Evolutionary conservation across 2,888 invertebrate species (phyloP), one percentile per base, ranked within the genome.

Genomic region (Drosophila cognata): DNA sequence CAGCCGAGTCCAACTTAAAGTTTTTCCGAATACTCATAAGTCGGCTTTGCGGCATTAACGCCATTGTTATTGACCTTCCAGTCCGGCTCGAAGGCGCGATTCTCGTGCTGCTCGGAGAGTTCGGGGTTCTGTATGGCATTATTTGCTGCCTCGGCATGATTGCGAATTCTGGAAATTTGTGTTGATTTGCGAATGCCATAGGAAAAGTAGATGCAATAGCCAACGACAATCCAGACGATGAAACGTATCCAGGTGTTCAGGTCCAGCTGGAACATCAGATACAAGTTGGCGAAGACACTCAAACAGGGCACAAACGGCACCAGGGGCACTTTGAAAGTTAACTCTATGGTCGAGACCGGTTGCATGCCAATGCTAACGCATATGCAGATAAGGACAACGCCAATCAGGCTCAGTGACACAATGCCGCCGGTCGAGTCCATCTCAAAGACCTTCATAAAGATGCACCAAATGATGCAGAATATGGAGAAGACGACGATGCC

Each of bases 231-330:
- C 98, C 98, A 99, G 21, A 97, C 94, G 62, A 95, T 94, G 93
- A 98, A 98, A 88, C 98, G 94, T 68, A 98, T 95, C 98, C 98
- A 98, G 3, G 98, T 98, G 88, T 95, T 95, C 58, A 94, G 86
- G 91, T 97, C 97, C 74, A 99, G 94, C 93, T 98, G 97, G 87
- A 97, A 95, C 98, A 98, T 98, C 62, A 99, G 94, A 93, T 98
- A 98, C 60, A 98, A 94, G 93, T 99, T 99, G 89, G 97, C 96
- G 76, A 97, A 95, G 51, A 98, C 95, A 93, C 98, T 98, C 8
- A 97, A 91, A 86, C 96, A 96, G 4, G 98, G 98, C 75, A 98
- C 94, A 52, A 97, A 92, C 0, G 98, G 98, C 13, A 98, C 97
- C 59, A 96, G 93, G 0, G 98, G 98, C 33, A 98, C 97, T 94